Evolutionary conservation across 2,888 invertebrate species (phyloP).

Genomic region (Pristionchus japonicus): DNA sequence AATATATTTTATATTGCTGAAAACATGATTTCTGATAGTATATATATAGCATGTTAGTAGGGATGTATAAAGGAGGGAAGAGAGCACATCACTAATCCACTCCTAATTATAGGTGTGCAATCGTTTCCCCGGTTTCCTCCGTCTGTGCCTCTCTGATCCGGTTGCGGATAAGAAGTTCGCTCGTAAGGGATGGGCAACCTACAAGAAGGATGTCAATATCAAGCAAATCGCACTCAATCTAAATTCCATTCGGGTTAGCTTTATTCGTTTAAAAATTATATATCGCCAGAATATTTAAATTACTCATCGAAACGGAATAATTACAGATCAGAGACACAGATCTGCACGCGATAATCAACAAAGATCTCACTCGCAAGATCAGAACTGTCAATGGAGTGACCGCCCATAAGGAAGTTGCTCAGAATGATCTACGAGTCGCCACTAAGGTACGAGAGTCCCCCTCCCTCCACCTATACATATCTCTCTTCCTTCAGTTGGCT

Average conservation of each 20-base stretch:
- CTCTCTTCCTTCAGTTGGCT: conserved; percentile 72
- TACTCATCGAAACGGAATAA: neutral
- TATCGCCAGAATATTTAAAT: neutral
- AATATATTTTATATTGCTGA: neutral
- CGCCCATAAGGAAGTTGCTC: conserved; percentile 85
- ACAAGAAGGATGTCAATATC: conserved; percentile 92
- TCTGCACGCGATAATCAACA: conserved; percentile 93
- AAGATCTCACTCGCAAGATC: conserved; percentile 93
- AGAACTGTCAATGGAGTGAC: conserved; percentile 92
- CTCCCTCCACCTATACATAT: neutral
- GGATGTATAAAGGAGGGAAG: neutral
- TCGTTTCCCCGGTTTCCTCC: conserved; percentile 91
- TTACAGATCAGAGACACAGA: conserved; percentile 88
- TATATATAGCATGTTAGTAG: no score
- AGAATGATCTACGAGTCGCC: conserved; percentile 77
- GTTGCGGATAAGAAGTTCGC: conserved; percentile 95
- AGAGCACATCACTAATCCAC: neutral
- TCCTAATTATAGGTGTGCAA: conserved; percentile 84
- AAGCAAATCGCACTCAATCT: conserved; percentile 99
- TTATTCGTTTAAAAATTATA: neutral
- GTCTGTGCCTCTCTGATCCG: conserved; percentile 96
- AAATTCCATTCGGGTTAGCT: conserved; percentile 85
- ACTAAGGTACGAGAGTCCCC: conserved; percentile 73
- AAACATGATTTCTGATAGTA: neutral
- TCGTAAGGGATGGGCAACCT: conserved; percentile 96